A percentile compares a stretch with the other conserved stretches of the same genome.
Conservation (phyloP, 2,797 vertebrate species). For the Etheostoma perlongum region DNA sequence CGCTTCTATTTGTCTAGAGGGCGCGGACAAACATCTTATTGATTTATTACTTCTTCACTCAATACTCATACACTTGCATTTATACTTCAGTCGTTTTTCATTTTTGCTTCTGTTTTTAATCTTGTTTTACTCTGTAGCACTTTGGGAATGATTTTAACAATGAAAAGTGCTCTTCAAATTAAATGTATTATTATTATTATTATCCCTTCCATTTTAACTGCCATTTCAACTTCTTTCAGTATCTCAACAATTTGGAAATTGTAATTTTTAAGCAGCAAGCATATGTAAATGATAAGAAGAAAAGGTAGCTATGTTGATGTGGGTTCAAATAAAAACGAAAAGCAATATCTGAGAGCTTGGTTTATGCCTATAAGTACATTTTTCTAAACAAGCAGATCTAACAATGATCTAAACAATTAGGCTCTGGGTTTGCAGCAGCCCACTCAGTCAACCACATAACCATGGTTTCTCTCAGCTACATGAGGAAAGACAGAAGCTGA, state of each 20-base stretch:
- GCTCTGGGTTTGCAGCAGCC: slow-evolving; percentile 27
- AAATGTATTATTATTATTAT: too few relatives aligned
- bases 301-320: not conserved
- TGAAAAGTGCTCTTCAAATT: too few relatives aligned
- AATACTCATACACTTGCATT: not conserved
- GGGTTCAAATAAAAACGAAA: not conserved
- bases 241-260: not conserved
- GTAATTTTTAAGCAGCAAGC: not conserved
- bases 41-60: not conserved
- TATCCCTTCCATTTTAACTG: not conserved
- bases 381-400: slow-evolving; percentile 16
- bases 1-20: not conserved
- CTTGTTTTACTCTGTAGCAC: too few relatives aligned
- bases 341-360: not conserved
- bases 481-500: slow-evolving; percentile 38
- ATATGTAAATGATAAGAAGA: not conserved
- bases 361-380: not conserved
- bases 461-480: slow-evolving; percentile 44
- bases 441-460: slow-evolving; percentile 30
- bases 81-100: not conserved
- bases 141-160: too few relatives aligned
- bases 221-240: not conserved
- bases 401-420: slow-evolving; percentile 33
- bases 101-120: too few relatives aligned
- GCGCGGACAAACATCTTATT: not conserved